Base-by-base conservation (phyloP, 2,888 invertebrate species). In the Pseudococcus viburni region DNA sequence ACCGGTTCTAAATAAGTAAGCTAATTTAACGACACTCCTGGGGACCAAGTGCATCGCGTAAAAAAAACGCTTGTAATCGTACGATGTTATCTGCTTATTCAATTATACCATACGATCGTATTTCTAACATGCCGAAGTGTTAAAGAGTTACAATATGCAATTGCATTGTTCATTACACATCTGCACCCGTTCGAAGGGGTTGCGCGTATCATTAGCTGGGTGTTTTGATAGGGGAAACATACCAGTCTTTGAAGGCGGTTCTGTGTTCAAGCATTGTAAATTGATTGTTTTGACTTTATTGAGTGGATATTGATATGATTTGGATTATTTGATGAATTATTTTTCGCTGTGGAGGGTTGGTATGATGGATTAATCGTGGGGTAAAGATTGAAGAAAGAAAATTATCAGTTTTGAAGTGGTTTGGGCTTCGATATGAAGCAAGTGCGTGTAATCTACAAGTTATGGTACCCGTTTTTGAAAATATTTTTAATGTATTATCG, bases 91-190 rank as follows among this genome's bases (percentile, higher is more conserved):
- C 42, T 42, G 19, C 42, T 42, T 19, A 80, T 80, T 80, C 42
- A 80, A 80, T 80, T 80, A 80, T n/a, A 8, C 42, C 2, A 3
- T 33, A 33, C 26, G 26, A 39, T 39, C n/a, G 7, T 42, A 80
- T 80, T 80, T 42, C 15, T 80, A 80, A 80, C 80, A 46, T 42
- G 39, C n/a, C 46, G 19, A 80, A 42, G 80, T 80, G 80, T 80
- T 39, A 80, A 80, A 80, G 80, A 80, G 80, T 80, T 80, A 80
- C 80, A 73, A 33, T 80, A 17, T 39, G 15, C n/a, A 33, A 33
- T 80, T 42, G 9, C n/a, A 80, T 80, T 80, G 80, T 80, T 80
- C 46, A 80, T 80, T 80, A 80, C 7, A 80, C 80, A 80, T 80
- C 80, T 80, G 80, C 80, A 80, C 80, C 42, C 42, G 6, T 80